These are phyloP conservation scores for Tricholauxania praeusta DNA, from an alignment of 2,888 invertebrate species.

Conservation along the genomic window DNA sequence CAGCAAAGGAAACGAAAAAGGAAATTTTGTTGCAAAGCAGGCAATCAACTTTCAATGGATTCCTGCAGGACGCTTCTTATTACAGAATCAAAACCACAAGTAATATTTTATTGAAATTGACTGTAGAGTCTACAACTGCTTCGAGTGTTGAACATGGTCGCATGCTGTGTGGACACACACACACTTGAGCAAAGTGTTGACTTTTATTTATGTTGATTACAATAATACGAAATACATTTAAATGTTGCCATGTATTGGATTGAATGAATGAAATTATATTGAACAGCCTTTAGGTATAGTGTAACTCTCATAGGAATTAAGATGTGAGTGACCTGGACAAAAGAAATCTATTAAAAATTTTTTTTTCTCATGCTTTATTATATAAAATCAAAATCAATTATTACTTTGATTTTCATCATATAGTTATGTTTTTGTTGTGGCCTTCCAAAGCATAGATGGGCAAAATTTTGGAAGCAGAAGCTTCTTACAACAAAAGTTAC, in stretches of 20 bases:
- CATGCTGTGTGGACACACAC: background rate
- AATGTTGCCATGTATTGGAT: slow-evolving; percentile 6
- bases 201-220: slow-evolving; percentile 27
- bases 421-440: no score
- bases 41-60: background rate
- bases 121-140: background rate
- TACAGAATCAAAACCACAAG: background rate
- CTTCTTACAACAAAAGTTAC: no score
- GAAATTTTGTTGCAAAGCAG: background rate
- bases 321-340: no score
- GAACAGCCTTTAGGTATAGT: no score
- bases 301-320: no score
- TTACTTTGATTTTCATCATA: no score
- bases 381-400: no score
- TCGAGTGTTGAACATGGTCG: background rate
- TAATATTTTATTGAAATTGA: slow-evolving; percentile 10
- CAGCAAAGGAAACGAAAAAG: background rate
- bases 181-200: slow-evolving; percentile 16
- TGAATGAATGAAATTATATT: background rate
- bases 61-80: background rate
- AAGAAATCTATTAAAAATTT: no score
- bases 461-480: no score
- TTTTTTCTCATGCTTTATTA: no score
- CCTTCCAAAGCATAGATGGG: no score
- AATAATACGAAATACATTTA: slow-evolving; percentile 16